Percentiles rank a stretch among this genome's conserved stretches.
Conservation (phyloP, 2,888 invertebrate genomes). For the Malacosoma neustria region DNA sequence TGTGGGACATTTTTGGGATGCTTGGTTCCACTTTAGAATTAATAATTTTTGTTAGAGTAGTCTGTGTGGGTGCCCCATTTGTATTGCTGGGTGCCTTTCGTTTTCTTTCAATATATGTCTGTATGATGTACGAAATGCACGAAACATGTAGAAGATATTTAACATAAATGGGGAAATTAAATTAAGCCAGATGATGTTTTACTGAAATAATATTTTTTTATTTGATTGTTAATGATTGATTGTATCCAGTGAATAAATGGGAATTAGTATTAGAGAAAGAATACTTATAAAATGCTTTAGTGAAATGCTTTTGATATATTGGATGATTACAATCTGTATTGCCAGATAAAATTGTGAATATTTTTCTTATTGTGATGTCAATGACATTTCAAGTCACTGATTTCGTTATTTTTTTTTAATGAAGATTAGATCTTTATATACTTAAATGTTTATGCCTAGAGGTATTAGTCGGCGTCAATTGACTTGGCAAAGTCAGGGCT, state of each 20-base stretch:
- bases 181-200: constrained; percentile 45
- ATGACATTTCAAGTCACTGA: constrained; percentile 70
- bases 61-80: constrained; percentile 70
- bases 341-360: constrained; percentile 75
- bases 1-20: constrained; percentile 39
- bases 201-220: constrained; percentile 64
- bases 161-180: constrained; percentile 48
- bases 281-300: constrained; percentile 42
- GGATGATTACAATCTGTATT: constrained; percentile 69
- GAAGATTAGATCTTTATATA: constrained; percentile 63
- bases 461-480: constrained; percentile 51
- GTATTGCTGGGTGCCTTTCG: constrained; percentile 72
- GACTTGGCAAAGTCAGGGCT: constrained; percentile 41
- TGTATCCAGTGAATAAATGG: constrained; percentile 62
- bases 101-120: constrained; percentile 71
- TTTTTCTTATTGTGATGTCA: constrained; percentile 70
- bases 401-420: constrained; percentile 66
- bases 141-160: constrained; percentile 89
- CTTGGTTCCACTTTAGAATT: constrained; percentile 57
- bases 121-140: constrained; percentile 92
- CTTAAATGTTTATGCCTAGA: constrained; percentile 61
- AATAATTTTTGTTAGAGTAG: constrained; percentile 73
- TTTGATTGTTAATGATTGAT: constrained; percentile 60
- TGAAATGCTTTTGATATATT: constrained; percentile 61
- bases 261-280: constrained; percentile 65